Evolutionary conservation across 2,113 vertebrate genomes (phyloP), one percentile per base, ranked within the genome.

Genomic region (Pholis gunnellus): DNA sequence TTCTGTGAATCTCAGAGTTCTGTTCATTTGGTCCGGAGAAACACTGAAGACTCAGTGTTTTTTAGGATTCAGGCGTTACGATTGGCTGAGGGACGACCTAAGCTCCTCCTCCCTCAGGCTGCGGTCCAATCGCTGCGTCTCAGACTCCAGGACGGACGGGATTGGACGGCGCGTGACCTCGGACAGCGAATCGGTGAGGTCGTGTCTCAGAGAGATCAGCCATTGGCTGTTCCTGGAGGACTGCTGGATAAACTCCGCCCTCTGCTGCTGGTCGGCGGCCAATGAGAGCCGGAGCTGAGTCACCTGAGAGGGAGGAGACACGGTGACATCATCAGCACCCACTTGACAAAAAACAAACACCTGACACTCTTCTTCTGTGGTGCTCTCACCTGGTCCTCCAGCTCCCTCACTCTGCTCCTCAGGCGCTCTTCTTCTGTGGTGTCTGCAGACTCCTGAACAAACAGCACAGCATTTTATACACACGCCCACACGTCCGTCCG

Each of bases 21-120:
- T 59, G 56, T 15, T 29, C 25, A 29, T 27, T 59, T 59, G 25
- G 56, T 13, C 10, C 13, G 1, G 1, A 7, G 13, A 29, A 52
- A 50, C 20, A 20, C 48, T 20, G 48, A 52, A 52, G 20, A 20
- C 20, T 22, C 50, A 52, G 20, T 52, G 22, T 3, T 29, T 65
- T 65, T 65, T 13, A 42, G 5, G 14, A 25, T 38, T 52, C 22
- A 9, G 17, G 15, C 2, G 9, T 88, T 71, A 92, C 5, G 54
- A 91, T 57, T 93, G 86, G 88, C 91, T 90, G 44, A 94, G 81
- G 38, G 90, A 92, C 44, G 88, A 34, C 25, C 66, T 69, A 1
- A 93, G 76, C 90, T 95, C 93, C 87, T 95, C 94, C 87, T 93
- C 93, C 82, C 78, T 90, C 54, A 95, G 42, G 75, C 94, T 95